Evolutionary conservation across 2,113 vertebrate species (phyloP).

Genomic region (Acanthochromis polyacanthus): DNA sequence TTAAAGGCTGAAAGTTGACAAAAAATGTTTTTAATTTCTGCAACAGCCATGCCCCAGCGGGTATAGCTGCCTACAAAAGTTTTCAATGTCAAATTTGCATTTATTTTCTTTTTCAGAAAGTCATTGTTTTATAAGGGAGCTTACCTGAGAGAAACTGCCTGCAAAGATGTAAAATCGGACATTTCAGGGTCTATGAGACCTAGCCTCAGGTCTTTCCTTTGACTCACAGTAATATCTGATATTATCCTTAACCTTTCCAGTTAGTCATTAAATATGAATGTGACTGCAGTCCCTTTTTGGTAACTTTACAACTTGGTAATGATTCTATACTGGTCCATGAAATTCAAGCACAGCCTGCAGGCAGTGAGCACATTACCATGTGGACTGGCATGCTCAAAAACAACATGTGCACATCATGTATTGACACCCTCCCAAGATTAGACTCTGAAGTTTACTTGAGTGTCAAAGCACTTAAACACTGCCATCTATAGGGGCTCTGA

Average conservation of each 20-base stretch:
- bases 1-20: slow-evolving; percentile 7
- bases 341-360: slow-evolving; percentile 48
- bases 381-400: slow-evolving; percentile 1
- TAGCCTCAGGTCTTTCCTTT: neutral
- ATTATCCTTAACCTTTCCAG: slow-evolving; percentile 38
- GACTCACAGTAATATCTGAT: slow-evolving; percentile 23
- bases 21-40: neutral
- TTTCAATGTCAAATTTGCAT: slow-evolving; percentile 12
- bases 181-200: neutral
- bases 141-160: neutral
- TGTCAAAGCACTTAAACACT: slow-evolving; percentile 63
- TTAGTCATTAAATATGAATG: slow-evolving; percentile 51
- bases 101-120: neutral
- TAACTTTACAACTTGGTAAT: slow-evolving; percentile 40
- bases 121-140: neutral
- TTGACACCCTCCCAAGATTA: neutral
- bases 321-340: slow-evolving; percentile 41
- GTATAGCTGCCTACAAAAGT: neutral
- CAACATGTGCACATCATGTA: slow-evolving; percentile 13
- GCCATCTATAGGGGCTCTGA: slow-evolving; percentile 66
- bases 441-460: neutral
- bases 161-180: slow-evolving; percentile 13
- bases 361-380: slow-evolving; percentile 12
- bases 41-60: neutral
- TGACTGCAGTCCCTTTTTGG: slow-evolving; percentile 15